A percentile compares a stretch with the other conserved stretches of the same genome.
These are phyloP conservation scores for Siniperca knerii DNA, from an alignment of 2,113 vertebrate species.

Conservation along the genomic window DNA sequence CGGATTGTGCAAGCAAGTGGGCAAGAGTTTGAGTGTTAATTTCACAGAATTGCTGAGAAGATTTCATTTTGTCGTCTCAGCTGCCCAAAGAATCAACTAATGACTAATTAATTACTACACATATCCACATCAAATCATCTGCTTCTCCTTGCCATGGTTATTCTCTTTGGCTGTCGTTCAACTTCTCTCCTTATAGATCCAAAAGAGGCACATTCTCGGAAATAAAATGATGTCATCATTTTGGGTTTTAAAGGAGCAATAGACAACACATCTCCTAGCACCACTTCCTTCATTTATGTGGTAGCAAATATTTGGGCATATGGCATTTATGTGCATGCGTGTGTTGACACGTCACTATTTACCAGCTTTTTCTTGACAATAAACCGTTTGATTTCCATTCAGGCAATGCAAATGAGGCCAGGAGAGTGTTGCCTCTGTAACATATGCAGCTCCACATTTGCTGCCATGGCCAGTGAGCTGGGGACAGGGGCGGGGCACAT, in stretches of 20 bases:
- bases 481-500: conserved; percentile 74
- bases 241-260: conserved; percentile 23
- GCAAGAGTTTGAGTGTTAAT: conserved; percentile 58
- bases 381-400: conserved; percentile 88
- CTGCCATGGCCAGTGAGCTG: conserved; percentile 77
- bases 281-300: conserved; percentile 23
- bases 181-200: conserved; percentile 16
- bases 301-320: conserved; percentile 70
- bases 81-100: conserved; percentile 74
- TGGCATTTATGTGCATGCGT: conserved; percentile 64
- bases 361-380: conserved; percentile 78
- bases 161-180: conserved; percentile 67
- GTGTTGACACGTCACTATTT: conserved; percentile 81
- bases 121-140: conserved; percentile 71
- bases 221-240: conserved; percentile 53
- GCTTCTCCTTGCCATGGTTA: conserved; percentile 58
- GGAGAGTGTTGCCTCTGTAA: conserved; percentile 84
- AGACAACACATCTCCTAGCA: conserved; percentile 14
- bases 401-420: conserved; percentile 87
- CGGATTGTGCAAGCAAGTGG: conserved; percentile 22
- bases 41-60: conserved; percentile 67
- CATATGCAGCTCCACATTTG: conserved; percentile 89
- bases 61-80: conserved; percentile 75
- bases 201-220: conserved; percentile 25
- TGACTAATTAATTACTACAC: conserved; percentile 78